Evolutionary conservation across 1,140 invertebrate species (phyloP), one percentile per base, ranked within the genome.

Genomic region (Megathymus violae): DNA sequence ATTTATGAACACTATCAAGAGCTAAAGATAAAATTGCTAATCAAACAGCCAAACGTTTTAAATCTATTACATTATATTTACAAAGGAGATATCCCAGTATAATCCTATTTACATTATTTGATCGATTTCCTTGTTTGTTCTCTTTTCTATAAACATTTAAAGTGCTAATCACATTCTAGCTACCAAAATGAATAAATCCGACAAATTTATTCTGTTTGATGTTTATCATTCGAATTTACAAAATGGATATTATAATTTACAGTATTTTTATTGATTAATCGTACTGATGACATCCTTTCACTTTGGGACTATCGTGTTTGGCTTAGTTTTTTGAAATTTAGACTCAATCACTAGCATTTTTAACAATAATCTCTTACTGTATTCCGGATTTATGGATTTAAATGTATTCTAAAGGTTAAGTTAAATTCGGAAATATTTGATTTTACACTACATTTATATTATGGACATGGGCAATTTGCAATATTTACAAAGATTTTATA

Each of bases 11-110:
- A 31, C 7, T 5, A 31, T 31, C 27, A 31, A 11, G 34, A 36
- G n/a, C 7, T 11, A n/a, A 11, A n/a, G 34, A 47, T 47, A 22
- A 47, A 43, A 44, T 56, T 56, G 52, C 40, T 22, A 56, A 56
- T 56, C 17, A 52, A 14, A 27, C 14, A 31, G 13, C 22, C 10
- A n/a, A 43, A 44, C 38, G 25, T 44, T 16, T 27, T 25, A 17
- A 4, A 36, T 2, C 10, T 36, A 31, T 56, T 43, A 56, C n/a
- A 10, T 43, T 41, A 56, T 43, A 44, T 56, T 56, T 44, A 56
- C 52, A 27, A 44, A 15, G 43, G 25, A 56, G 52, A 40, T 44
- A 56, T 56, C 52, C 52, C 52, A 56, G 52, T 56, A 56, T 56
- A 56, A 56, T 44, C 52, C 52, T 56, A 56, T 56, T 31, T 56